phyloP scores from a whole-genome alignment of 2,888 invertebrate genomes.

The Agrotis segetum region DNA sequence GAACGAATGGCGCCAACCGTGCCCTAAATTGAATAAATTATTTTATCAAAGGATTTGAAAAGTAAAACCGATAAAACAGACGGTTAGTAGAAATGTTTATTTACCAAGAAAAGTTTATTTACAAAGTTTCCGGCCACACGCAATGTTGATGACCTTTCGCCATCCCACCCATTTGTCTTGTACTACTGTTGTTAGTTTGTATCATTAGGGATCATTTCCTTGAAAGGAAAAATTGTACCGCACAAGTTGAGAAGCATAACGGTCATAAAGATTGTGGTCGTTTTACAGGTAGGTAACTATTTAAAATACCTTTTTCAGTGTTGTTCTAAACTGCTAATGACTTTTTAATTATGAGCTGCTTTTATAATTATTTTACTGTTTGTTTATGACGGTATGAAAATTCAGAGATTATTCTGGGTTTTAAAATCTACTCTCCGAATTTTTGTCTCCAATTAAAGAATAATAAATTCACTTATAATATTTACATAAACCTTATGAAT shows the following conservation, averaged over 20 bases:
- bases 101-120: slow-evolving; percentile 64
- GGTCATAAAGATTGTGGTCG: neutral
- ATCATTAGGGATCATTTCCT: slow-evolving; percentile 51
- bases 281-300: slow-evolving; percentile 29
- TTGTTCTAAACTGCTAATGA: slow-evolving; percentile 4
- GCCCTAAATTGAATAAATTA: slow-evolving; percentile 4
- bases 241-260: neutral
- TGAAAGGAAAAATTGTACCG: slow-evolving; percentile 24
- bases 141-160: slow-evolving; percentile 67
- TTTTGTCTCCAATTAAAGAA: neutral
- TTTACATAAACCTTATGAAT: neutral
- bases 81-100: slow-evolving; percentile 63
- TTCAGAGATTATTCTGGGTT: neutral
- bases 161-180: slow-evolving; percentile 48
- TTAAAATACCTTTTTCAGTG: slow-evolving; percentile 3
- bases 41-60: slow-evolving; percentile 27
- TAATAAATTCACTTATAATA: neutral
- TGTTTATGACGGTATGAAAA: too few relatives aligned
- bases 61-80: slow-evolving; percentile 39
- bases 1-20: too few relatives aligned
- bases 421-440: neutral
- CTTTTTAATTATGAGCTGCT: neutral
- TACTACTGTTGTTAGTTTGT: slow-evolving; percentile 38
- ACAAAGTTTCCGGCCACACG: slow-evolving; percentile 62
- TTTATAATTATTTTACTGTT: neutral